Evolutionary conservation across 1,140 invertebrate species (phyloP).

Genomic region (Chironomus tepperi): DNA sequence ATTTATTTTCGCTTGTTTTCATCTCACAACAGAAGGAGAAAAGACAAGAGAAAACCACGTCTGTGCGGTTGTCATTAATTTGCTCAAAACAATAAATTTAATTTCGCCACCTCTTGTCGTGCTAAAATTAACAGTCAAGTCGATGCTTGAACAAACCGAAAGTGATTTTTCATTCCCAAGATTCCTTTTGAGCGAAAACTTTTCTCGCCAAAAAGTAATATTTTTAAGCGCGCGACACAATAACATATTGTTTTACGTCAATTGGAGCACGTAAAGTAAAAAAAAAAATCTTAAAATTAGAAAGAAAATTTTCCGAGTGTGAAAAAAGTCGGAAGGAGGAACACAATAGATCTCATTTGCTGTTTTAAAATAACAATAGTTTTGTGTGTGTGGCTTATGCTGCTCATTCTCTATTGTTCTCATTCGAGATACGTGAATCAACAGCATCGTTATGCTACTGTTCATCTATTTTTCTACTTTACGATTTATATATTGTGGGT

Average conservation of each 20-base stretch:
- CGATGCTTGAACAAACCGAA: not conserved
- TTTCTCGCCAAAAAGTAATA: too few relatives aligned
- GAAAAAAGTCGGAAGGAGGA: not conserved
- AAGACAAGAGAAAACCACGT: not conserved
- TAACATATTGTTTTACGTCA: slow-evolving; percentile 8
- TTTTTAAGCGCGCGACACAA: not conserved
- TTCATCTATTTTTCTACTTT: not conserved
- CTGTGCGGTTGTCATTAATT: slow-evolving; percentile 4
- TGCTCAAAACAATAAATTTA: not conserved
- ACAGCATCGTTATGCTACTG: too few relatives aligned
- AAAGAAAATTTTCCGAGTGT: not conserved
- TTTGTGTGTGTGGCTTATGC: too few relatives aligned
- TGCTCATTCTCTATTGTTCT: too few relatives aligned
- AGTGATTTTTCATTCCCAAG: not conserved
- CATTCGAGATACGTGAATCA: too few relatives aligned
- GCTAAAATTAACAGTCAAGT: not conserved
- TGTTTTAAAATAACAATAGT: too few relatives aligned
- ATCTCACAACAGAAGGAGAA: too few relatives aligned
- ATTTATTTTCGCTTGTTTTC: too few relatives aligned
- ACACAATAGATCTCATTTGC: too few relatives aligned
- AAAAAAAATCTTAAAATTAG: not conserved
- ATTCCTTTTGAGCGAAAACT: not conserved
- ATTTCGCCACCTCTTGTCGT: not conserved
- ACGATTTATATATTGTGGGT: not conserved
- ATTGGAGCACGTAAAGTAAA: not conserved